A percentile compares a stretch with the other conserved stretches of the same genome.
Evolutionary conservation across 1,140 invertebrate species (phyloP).

Genomic region (Bombus huntii): DNA sequence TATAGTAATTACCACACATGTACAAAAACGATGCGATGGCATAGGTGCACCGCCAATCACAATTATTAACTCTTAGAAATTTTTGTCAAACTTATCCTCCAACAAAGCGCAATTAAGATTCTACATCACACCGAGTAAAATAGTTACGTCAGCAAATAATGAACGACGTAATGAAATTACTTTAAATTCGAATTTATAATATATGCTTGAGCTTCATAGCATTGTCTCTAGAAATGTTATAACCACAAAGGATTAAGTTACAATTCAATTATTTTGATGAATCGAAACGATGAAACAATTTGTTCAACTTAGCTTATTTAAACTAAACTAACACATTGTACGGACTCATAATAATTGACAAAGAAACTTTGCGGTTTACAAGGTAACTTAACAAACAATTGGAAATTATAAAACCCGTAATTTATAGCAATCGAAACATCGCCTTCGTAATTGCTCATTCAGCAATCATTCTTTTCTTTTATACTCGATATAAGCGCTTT

Average conservation of each 20-base stretch:
- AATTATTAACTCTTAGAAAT: background rate
- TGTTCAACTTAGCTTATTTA: background rate
- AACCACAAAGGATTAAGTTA: background rate
- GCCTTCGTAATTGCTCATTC: background rate
- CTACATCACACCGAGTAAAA: background rate
- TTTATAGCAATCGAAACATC: slow-evolving; percentile 9
- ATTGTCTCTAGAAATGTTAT: background rate
- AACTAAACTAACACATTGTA: background rate
- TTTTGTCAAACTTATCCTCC: background rate
- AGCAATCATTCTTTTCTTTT: background rate
- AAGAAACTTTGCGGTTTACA: background rate
- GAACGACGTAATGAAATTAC: background rate
- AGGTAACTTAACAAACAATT: background rate
- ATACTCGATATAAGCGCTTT: background rate
- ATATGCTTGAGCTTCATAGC: background rate
- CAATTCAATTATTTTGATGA: background rate
- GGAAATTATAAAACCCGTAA: slow-evolving; percentile 15
- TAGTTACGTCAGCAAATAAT: background rate
- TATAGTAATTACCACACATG: background rate
- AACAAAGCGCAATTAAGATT: background rate
- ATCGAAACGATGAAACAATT: background rate
- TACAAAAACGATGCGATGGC: background rate
- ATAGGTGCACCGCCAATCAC: background rate
- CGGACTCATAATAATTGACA: background rate
- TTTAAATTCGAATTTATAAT: background rate